Percentiles rank a stretch among this genome's conserved stretches.
Evolutionary conservation across 92 coral and sea anemone species (phyloP).

Genomic region (Meandrina meandrites): DNA sequence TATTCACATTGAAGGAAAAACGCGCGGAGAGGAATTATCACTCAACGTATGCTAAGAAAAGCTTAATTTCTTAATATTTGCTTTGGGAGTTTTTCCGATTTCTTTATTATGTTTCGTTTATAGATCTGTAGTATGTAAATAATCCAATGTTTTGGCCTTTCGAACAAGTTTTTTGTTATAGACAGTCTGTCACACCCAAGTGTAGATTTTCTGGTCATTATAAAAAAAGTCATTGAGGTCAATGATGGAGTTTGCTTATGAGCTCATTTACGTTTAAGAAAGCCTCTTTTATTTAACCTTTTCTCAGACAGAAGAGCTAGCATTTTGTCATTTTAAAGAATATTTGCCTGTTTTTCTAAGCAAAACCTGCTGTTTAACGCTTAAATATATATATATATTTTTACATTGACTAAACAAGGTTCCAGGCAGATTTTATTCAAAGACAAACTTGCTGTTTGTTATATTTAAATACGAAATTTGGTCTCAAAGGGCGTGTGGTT

Average conservation of each 20-base stretch:
- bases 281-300: background rate
- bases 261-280: slow-evolving; percentile 1
- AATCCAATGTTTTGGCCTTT: background rate
- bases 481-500: background rate
- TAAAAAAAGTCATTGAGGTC: background rate
- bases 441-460: background rate
- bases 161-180: background rate
- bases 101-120: background rate
- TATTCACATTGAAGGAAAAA: background rate
- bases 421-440: background rate
- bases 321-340: background rate
- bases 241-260: slow-evolving; percentile 1
- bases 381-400: background rate
- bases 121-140: background rate
- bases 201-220: slow-evolving; percentile 18
- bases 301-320: background rate
- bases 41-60: background rate
- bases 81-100: background rate
- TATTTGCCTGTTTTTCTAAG: background rate
- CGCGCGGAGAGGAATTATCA: background rate
- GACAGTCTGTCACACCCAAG: background rate
- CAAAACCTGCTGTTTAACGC: background rate
- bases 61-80: background rate
- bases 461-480: background rate
- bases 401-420: background rate